Percentiles rank a stretch among this genome's conserved stretches.
Evolutionary conservation across 2,113 vertebrate genomes (phyloP).

Genomic region (Dermatemys mawii): DNA sequence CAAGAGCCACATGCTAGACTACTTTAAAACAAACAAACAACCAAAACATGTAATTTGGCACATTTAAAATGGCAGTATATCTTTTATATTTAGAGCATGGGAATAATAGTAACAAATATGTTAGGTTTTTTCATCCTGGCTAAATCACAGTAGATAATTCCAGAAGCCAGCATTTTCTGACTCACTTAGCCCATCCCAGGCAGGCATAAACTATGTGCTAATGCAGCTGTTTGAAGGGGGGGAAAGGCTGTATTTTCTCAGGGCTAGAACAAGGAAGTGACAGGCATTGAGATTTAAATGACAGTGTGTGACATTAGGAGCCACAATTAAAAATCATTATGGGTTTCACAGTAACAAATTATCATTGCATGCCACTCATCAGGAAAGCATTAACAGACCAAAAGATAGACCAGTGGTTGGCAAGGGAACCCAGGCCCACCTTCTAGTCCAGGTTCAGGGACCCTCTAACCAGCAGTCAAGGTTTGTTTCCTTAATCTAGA

Average conservation of each 20-base stretch:
- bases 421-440: too few relatives aligned
- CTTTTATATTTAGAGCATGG: neutral
- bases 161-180: conserved; percentile 45
- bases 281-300: conserved; percentile 74
- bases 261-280: conserved; percentile 15
- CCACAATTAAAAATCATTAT: conserved; percentile 66
- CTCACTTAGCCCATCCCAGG: neutral
- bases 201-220: conserved; percentile 51
- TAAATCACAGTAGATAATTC: conserved; percentile 35
- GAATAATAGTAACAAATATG: neutral
- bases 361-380: conserved; percentile 22
- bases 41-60: rapidly evolving
- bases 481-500: too few relatives aligned
- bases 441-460: too few relatives aligned
- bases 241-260: conserved; percentile 53
- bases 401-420: conserved; percentile 15
- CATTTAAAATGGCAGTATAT: neutral
- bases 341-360: conserved; percentile 57
- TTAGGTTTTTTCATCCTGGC: neutral
- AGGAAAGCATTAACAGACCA: conserved; percentile 59
- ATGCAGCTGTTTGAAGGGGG: conserved; percentile 54
- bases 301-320: conserved; percentile 51
- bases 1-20: neutral
- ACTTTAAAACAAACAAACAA: neutral
- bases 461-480: neutral